Percentiles rank a stretch among this genome's conserved stretches.
These are phyloP conservation scores for Holothuria scabra DNA, from an alignment of 53 echinoderm and acorn worm species.

Conservation along the genomic window DNA sequence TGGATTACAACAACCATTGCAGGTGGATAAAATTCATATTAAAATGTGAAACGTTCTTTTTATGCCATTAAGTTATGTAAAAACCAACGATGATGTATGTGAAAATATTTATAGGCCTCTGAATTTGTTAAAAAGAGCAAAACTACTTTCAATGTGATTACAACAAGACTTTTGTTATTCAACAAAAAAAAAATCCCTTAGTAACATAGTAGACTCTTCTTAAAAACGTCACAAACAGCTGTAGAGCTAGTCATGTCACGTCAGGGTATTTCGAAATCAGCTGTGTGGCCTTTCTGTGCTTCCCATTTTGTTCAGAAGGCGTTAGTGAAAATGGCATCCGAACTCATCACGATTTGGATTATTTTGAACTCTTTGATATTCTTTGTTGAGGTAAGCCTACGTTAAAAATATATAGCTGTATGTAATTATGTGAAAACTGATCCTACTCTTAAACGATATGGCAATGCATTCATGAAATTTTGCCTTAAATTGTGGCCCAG, in stretches of 20 bases:
- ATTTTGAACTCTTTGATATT: constrained; percentile 3
- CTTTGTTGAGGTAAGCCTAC: background rate
- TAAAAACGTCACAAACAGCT: constrained; percentile 40
- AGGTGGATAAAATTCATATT: background rate
- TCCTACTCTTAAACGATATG: too few relatives aligned
- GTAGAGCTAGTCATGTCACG: constrained; percentile 17
- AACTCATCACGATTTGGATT: background rate
- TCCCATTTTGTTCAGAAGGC: background rate
- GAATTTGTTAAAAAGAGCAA: too few relatives aligned
- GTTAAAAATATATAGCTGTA: too few relatives aligned
- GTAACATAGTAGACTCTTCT: constrained; percentile 31
- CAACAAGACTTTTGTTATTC: background rate
- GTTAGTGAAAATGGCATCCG: constrained; percentile 5
- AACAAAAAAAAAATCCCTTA: background rate
- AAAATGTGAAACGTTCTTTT: too few relatives aligned
- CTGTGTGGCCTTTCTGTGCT: constrained; percentile 29
- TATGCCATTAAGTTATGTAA: too few relatives aligned
- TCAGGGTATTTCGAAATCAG: constrained; percentile 52
- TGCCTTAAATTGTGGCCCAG: background rate
- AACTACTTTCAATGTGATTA: too few relatives aligned
- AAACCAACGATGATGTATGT: too few relatives aligned
- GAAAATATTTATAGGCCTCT: too few relatives aligned
- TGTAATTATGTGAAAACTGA: too few relatives aligned
- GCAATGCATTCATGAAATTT: too few relatives aligned
- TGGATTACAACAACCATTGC: background rate